Conservation (phyloP, 2,113 vertebrate species). For the Narcine bancroftii region DNA sequence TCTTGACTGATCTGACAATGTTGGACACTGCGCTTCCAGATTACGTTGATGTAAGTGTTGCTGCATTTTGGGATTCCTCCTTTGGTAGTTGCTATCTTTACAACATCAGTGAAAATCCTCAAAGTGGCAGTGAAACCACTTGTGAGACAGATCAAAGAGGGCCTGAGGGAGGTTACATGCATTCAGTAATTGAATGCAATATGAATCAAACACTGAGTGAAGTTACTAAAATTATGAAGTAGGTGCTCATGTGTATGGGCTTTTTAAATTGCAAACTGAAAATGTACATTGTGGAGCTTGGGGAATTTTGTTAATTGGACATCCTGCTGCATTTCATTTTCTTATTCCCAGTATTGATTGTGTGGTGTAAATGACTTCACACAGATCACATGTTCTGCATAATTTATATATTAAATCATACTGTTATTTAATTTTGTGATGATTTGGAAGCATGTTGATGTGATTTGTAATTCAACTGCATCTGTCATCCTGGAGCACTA, state of each 20-base stretch:
- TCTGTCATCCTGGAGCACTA: constrained; percentile 31
- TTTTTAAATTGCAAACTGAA: background rate
- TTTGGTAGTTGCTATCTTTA: background rate
- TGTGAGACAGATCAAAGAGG: background rate
- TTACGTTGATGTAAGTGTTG: constrained; percentile 64
- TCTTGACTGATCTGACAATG: constrained; percentile 86
- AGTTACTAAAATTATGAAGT: background rate
- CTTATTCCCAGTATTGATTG: background rate
- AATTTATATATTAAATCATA: background rate
- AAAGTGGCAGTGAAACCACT: background rate
- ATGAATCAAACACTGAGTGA: background rate
- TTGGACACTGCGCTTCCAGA: constrained; percentile 83
- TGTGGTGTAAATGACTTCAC: background rate
- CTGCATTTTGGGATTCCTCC: background rate
- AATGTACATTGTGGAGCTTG: background rate
- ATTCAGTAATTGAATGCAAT: too few species aligned
- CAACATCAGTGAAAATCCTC: background rate
- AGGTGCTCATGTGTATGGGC: background rate
- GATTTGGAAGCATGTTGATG: background rate
- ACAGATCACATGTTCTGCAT: background rate
- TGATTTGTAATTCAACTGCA: constrained; percentile 31
- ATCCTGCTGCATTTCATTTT: background rate
- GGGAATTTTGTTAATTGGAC: background rate
- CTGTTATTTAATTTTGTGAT: background rate
- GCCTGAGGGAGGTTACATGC: background rate